Evolutionary conservation across 2,888 invertebrate species (phyloP).

Genomic region (Lymantria dispar): DNA sequence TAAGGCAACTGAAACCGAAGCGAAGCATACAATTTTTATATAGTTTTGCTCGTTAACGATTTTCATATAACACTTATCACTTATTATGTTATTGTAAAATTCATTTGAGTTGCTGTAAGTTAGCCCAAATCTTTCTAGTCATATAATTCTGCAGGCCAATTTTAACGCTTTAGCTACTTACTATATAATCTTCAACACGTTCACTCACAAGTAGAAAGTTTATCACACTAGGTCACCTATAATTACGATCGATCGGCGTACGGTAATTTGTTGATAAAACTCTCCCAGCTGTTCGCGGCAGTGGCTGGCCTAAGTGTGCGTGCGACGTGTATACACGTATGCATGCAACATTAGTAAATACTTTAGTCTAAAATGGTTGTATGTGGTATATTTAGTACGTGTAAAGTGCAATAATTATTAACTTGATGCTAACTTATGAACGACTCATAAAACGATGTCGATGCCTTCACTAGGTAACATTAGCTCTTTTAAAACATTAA

Average conservation of each 20-base stretch:
- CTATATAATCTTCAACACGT: too few species aligned
- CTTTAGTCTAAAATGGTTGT: constrained; percentile 39
- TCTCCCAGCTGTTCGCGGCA: constrained; percentile 10
- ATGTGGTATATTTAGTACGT: constrained; percentile 38
- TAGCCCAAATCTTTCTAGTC: too few species aligned
- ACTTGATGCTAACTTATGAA: constrained; percentile 62
- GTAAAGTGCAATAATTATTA: constrained; percentile 65
- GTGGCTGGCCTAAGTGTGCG: constrained; percentile 26
- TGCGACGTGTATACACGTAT: constrained; percentile 9
- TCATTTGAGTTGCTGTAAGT: too few species aligned
- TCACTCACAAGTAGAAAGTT: too few species aligned
- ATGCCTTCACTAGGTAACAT: constrained; percentile 58
- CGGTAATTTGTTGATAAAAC: not conserved
- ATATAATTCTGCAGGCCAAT: too few species aligned
- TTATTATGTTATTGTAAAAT: too few species aligned
- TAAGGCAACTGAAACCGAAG: too few species aligned
- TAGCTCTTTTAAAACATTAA: constrained; percentile 51
- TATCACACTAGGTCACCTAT: not conserved
- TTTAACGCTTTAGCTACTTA: too few species aligned
- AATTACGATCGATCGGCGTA: not conserved
- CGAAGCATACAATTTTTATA: too few species aligned
- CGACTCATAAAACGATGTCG: constrained; percentile 47
- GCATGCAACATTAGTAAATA: constrained; percentile 26
- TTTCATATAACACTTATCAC: too few species aligned
- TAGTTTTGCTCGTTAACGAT: too few species aligned